A percentile compares a stretch with the other conserved stretches of the same genome.
phyloP scores from a whole-genome alignment of 2,797 vertebrate species.

The Alcedo quadribrachys region DNA sequence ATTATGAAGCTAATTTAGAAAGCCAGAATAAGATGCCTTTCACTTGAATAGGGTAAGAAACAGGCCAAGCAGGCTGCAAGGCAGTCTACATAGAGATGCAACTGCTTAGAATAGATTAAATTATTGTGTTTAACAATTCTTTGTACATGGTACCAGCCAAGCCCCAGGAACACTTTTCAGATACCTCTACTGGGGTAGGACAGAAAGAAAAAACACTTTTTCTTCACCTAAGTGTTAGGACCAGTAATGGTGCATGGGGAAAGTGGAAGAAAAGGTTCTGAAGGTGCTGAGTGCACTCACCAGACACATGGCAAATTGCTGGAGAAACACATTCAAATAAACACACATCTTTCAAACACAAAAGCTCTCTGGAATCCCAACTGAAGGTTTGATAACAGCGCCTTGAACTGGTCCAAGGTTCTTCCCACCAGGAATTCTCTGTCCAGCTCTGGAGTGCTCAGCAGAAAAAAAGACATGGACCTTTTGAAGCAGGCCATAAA shows the following conservation, averaged over 20 bases:
- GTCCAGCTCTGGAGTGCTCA: background rate
- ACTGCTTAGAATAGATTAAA: background rate
- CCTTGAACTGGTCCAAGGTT: background rate
- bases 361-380: background rate
- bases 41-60: background rate
- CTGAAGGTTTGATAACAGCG: background rate
- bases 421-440: background rate
- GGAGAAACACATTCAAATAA: background rate
- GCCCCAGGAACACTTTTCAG: accelerated
- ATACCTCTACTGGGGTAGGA: no score
- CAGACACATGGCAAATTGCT: background rate
- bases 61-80: background rate
- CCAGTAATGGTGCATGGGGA: no score
- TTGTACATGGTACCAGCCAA: background rate
- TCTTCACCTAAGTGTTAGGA: background rate
- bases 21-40: background rate
- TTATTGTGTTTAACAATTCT: background rate
- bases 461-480: background rate
- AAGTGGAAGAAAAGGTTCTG: background rate
- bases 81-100: background rate
- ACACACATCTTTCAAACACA: background rate
- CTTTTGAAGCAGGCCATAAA: background rate
- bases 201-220: background rate
- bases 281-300: background rate
- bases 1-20: background rate